Base-by-base conservation (phyloP, 2,797 vertebrate species). In the Carduelis carduelis region DNA sequence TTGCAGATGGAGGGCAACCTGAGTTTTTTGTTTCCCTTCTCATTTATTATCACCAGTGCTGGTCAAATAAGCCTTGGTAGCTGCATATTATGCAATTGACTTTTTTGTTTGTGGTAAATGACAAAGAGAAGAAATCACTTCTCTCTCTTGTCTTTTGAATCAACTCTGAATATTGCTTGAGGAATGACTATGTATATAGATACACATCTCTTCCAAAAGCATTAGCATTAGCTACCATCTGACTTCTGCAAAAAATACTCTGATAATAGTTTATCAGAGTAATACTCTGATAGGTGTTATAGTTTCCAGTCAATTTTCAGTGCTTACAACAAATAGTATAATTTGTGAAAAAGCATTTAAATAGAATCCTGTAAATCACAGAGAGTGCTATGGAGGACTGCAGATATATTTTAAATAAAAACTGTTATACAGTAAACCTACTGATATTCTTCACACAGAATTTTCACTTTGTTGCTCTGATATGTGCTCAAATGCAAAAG, bases 301-400 rank as follows among this genome's bases (percentile, higher is more conserved):
- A 75, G 57, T 52, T 78, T 86, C 55, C 80, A 87, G 70, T 55
- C 74, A 84, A 66, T n/a, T 92, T 93, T 34, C 80, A 71, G 13
- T 46, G 66, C 59, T 94, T 87, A 57, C 27, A 87, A 66, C 34
- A 93, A 90, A 88, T 44, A 88, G 23, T 35, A 32, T 63, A 74
- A 82, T 80, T 81, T 78, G 21, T 57, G 41, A 68, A 83, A 93
- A 89, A 87, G 28, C 82, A 8, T 75, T 39, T 41, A 86, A 93
- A 90, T 68, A 53, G 72, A 90, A 68, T 78, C 24, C 39, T 86
- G 34, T 92, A 93, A 93, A 92, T 92, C 71, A 75, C 43, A 74
- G 34, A n/a, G 77, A 83, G 70, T 37, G 35, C 27, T 72, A 15
- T 50, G 11, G 49, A 87, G 60, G 27, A 60, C 61, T 61, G 57